phyloP scores from a whole-genome alignment of 2,888 invertebrate species.

The Thera obeliscata region DNA sequence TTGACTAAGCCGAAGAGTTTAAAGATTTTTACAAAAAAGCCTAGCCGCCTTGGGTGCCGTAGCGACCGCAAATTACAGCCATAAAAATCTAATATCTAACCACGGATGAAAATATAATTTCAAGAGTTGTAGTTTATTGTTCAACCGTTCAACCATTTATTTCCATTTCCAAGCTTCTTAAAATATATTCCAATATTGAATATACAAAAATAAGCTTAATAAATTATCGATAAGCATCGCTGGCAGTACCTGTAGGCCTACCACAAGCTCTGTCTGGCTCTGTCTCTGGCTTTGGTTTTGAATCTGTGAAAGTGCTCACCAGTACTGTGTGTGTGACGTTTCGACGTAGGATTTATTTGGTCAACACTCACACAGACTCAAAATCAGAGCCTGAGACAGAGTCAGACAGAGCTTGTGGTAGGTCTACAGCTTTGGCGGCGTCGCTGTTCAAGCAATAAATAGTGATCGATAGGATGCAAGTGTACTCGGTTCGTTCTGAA shows the following conservation, averaged over 20 bases:
- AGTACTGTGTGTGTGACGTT: too few relatives aligned
- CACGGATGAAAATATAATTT: neutral
- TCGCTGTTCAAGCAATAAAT: conserved; percentile 51
- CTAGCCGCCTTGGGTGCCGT: too few relatives aligned
- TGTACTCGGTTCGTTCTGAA: neutral
- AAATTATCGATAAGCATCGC: conserved; percentile 28
- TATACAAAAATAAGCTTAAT: conserved; percentile 21
- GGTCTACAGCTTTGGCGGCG: conserved; percentile 12
- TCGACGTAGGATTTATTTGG: too few relatives aligned
- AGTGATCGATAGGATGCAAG: conserved; percentile 47
- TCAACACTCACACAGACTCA: too few relatives aligned
- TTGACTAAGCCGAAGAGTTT: too few relatives aligned
- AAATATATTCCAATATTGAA: conserved; percentile 13
- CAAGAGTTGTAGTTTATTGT: neutral
- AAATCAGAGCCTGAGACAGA: too few relatives aligned
- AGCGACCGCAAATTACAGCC: too few relatives aligned
- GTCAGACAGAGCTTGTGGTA: too few relatives aligned
- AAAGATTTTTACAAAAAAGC: too few relatives aligned
- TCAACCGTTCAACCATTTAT: neutral
- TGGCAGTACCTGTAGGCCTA: conserved; percentile 14
- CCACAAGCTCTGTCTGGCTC: too few relatives aligned
- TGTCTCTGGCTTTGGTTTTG: too few relatives aligned
- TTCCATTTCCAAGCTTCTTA: neutral
- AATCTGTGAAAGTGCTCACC: too few relatives aligned
- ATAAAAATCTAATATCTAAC: neutral